Evolutionary conservation across 1,140 invertebrate genomes (phyloP), one percentile per base, ranked within the genome.

Genomic region (Anadara kagoshimensis): DNA sequence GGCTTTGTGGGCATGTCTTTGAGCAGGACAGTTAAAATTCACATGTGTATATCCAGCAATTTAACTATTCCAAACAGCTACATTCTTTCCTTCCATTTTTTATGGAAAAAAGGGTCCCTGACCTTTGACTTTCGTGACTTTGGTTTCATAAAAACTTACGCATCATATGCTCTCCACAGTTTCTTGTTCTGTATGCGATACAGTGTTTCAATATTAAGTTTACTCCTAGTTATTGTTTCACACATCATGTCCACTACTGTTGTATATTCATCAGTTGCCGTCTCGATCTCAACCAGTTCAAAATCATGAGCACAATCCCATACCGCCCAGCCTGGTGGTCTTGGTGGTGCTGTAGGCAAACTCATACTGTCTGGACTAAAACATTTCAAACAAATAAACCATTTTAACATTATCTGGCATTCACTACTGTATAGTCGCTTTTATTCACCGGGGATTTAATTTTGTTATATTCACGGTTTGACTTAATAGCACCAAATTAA

Each of bases 261-360:
- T 10, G 16, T 58, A 18, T 36, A 66, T 53, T 72, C 69, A 5
- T 14, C 41, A 36, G 18, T 26, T 41, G 51, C 14, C 22, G 51
- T 22, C 10, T 69, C 57, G 20, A 69, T n/a, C 18, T 69, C 66
- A 22, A 69, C 66, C 14, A 69, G 45, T 22, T 69, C 66, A 59
- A 69, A 69, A 24, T 58, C 54, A 49, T 69, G 66, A 29, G 66
- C 66, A 44, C 45, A 49, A 18, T 69, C 66, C 66, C 66, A 69
- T 10, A 41, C 36, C 12, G 36, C 24, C 49, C 49, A 69, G 20
- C 29, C 49, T 3, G 22, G 41, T 44, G 66, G 66, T 47, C 10
- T 47, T 14, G 56, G 5, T 44, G 43, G 18, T 16, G 54, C 22
- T 26, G 7, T 18, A 1, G 66, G 45, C 14, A 59, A 24, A 7